Conservation (phyloP, 1,140 invertebrate species). For the Archivesica marissinica region DNA sequence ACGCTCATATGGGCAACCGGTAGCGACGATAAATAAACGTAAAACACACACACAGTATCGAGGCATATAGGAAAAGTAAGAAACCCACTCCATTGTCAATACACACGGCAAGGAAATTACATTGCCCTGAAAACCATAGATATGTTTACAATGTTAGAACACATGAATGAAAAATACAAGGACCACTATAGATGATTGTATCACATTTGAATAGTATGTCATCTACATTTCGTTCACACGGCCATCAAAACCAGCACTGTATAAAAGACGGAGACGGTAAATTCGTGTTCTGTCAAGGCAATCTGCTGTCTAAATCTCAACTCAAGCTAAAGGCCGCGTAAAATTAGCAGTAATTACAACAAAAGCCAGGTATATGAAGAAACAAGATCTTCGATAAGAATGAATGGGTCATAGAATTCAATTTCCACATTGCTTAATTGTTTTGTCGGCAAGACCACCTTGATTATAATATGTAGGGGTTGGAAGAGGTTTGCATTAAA, state of each 20-base stretch:
- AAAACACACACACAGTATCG: no score
- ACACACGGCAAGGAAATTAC: no score
- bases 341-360: constrained; percentile 63
- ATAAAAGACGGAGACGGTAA: background rate
- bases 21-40: no score
- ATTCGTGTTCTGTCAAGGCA: constrained; percentile 36
- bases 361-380: constrained; percentile 34
- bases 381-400: constrained; percentile 53
- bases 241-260: background rate
- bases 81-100: no score
- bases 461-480: background rate
- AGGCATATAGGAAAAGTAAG: no score
- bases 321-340: constrained; percentile 53
- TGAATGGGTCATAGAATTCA: constrained; percentile 63
- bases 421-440: constrained; percentile 64
- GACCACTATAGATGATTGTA: constrained; percentile 13
- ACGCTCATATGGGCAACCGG: no score
- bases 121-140: background rate
- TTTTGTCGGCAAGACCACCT: constrained; percentile 57
- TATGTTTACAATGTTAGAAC: background rate
- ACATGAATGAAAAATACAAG: background rate
- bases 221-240: constrained; percentile 27
- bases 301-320: constrained; percentile 30
- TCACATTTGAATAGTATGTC: constrained; percentile 8
- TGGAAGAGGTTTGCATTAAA: constrained; percentile 3